Percentiles rank a stretch among this genome's conserved stretches.
phyloP scores from a whole-genome alignment of 2,888 invertebrate genomes.

The Rhamnusium bicolor region DNA sequence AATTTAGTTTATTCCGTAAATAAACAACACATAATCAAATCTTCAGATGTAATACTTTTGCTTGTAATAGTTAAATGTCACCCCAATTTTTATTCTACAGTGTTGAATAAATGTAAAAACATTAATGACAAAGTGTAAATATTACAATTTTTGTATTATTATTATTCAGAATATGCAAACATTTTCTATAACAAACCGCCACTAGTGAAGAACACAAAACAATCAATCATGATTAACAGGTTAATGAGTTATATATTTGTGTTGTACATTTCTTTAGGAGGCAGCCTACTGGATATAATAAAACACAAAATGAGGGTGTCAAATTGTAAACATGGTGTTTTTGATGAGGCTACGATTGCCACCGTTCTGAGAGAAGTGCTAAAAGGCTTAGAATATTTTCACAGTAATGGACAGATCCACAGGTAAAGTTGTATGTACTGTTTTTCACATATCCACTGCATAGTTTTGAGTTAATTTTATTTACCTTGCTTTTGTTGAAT shows the following conservation, averaged over 20 bases:
- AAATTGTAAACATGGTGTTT: constrained; percentile 95
- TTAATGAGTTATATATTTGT: not conserved
- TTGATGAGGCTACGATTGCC: constrained; percentile 97
- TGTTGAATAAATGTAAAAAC: no score
- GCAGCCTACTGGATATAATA: constrained; percentile 90
- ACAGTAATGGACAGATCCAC: constrained; percentile 98
- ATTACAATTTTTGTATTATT: no score
- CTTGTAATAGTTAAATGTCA: no score
- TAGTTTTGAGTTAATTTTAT: not conserved
- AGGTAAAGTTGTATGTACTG: constrained; percentile 75
- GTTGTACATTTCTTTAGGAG: constrained; percentile 72
- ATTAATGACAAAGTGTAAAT: no score
- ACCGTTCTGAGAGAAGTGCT: constrained; percentile 96
- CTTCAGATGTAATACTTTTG: no score
- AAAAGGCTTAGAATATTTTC: constrained; percentile 98
- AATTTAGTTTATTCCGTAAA: no score
- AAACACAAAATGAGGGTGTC: constrained; percentile 95
- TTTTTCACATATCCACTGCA: not conserved
- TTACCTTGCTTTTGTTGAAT: no score
- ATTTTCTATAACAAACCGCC: not conserved
- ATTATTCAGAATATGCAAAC: not conserved
- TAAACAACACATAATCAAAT: no score
- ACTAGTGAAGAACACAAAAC: not conserved
- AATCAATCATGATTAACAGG: not conserved
- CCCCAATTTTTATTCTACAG: no score